Evolutionary conservation across 2,113 vertebrate species (phyloP).

Genomic region (Anguilla rostrata): DNA sequence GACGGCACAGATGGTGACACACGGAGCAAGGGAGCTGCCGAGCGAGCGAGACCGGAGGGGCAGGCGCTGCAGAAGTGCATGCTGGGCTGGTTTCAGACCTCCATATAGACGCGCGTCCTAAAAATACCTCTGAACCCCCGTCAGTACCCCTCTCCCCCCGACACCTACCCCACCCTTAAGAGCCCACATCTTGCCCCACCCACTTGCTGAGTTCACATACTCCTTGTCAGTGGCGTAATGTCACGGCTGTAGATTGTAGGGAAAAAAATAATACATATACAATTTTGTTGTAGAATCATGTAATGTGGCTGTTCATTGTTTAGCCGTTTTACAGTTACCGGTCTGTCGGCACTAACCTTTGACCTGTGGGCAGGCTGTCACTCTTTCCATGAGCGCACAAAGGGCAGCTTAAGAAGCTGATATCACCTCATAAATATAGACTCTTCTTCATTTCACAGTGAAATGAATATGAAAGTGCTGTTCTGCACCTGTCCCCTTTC

Average conservation of each 20-base stretch:
- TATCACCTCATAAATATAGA: slow-evolving; percentile 71
- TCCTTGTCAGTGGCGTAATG: not conserved
- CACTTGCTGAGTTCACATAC: not conserved
- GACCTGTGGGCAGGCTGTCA: slow-evolving; percentile 34
- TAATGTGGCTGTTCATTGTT: not conserved
- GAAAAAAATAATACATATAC: too few relatives aligned
- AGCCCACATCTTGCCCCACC: not conserved
- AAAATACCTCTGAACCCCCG: slow-evolving; percentile 61
- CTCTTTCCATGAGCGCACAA: slow-evolving; percentile 45
- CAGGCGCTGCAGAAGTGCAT: slow-evolving; percentile 55
- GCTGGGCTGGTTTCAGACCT: slow-evolving; percentile 68
- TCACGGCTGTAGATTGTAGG: not conserved
- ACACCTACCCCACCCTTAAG: not conserved
- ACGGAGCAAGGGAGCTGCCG: not conserved
- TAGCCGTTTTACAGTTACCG: not conserved
- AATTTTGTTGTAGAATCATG: too few relatives aligned
- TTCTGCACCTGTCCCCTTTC: slow-evolving; percentile 58
- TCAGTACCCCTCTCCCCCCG: slow-evolving; percentile 20
- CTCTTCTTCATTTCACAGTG: slow-evolving; percentile 63
- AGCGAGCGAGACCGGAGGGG: slow-evolving; percentile 16
- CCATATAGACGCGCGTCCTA: slow-evolving; percentile 71
- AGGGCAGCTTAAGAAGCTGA: slow-evolving; percentile 65
- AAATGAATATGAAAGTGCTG: slow-evolving; percentile 62
- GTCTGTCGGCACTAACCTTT: not conserved
- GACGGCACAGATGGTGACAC: slow-evolving; percentile 47